Evolutionary conservation across 2,888 invertebrate genomes (phyloP), one percentile per base, ranked within the genome.

Genomic region (Eupithecia pulchellata): DNA sequence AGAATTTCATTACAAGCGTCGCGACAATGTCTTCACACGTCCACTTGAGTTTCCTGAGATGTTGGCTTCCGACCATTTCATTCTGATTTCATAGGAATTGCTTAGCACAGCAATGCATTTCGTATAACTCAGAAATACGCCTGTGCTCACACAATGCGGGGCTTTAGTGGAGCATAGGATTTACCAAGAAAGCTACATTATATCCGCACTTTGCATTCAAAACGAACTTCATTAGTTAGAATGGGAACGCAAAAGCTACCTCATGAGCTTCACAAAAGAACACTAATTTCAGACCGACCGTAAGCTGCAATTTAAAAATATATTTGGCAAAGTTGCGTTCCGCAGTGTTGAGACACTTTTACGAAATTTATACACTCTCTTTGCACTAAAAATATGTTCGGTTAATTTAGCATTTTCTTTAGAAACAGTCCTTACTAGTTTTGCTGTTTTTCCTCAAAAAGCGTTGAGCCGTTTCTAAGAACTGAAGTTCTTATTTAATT

Each of bases 191-290:
- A 74, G 67, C 67, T 66, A 72, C 67, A 72, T 68, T 72, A 71
- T 71, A 68, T 74, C 69, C 69, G 69, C 76, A 70, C 61, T 69
- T 69, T 70, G 72, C 67, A 77, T 77, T 73, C 64, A 71, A 73
- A 76, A 75, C 64, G 69, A 71, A 72, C 73, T 74, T 75, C 72
- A 73, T 75, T 77, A 73, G 68, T 71, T 75, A 52, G 61, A 71
- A 75, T 52, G 71, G 61, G 66, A 71, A 68, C 57, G 62, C 71
- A 73, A 75, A 71, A 74, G 71, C 67, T 71, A 75, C 60, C 65
- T 73, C 32, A 63, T 69, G 65, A 47, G 65, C 65, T 60, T 64
- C 69, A 69, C 69, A 69, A 71, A 73, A 64, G 66, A 69, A 67
- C 55, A 64, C 61, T 66, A 66, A 69, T 71, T 69, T 73, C 58